Conservation (phyloP, 2,888 invertebrate species). For the Noctua comes region DNA sequence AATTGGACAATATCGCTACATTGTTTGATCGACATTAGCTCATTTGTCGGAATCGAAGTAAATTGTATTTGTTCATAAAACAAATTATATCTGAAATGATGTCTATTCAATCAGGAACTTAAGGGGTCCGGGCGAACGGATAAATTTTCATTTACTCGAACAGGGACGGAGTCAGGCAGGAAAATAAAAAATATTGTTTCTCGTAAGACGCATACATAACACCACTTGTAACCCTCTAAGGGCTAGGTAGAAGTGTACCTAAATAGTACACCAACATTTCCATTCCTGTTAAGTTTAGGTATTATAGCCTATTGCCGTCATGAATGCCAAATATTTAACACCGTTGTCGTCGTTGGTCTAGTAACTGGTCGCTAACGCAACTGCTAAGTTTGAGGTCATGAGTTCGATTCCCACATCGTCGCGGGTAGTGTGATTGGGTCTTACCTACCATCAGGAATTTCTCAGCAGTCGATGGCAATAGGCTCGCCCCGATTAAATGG, state of each 20-base stretch:
- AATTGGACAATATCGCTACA: constrained; percentile 24
- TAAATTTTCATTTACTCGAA: constrained; percentile 50
- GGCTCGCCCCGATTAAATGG: too few relatives aligned
- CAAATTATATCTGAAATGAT: constrained; percentile 57
- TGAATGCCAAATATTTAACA: background rate
- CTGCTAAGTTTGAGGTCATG: too few relatives aligned
- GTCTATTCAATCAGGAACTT: constrained; percentile 50
- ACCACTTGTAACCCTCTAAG: background rate
- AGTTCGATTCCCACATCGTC: too few relatives aligned
- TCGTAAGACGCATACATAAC: background rate
- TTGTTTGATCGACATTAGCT: constrained; percentile 48
- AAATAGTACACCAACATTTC: background rate
- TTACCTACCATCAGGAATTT: too few relatives aligned
- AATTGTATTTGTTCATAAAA: constrained; percentile 59
- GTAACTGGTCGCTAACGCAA: background rate
- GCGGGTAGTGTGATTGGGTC: too few relatives aligned
- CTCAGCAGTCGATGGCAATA: too few relatives aligned
- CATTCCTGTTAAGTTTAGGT: background rate
- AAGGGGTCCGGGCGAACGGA: constrained; percentile 25
- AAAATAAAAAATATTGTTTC: background rate
- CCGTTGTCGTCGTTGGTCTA: too few relatives aligned
- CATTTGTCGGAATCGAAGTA: constrained; percentile 41
- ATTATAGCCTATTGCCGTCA: background rate
- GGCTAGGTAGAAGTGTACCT: background rate
- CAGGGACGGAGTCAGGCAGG: constrained; percentile 40